Conservation (phyloP, 2,797 vertebrate species). For the Scomberomorus guttatus region DNA sequence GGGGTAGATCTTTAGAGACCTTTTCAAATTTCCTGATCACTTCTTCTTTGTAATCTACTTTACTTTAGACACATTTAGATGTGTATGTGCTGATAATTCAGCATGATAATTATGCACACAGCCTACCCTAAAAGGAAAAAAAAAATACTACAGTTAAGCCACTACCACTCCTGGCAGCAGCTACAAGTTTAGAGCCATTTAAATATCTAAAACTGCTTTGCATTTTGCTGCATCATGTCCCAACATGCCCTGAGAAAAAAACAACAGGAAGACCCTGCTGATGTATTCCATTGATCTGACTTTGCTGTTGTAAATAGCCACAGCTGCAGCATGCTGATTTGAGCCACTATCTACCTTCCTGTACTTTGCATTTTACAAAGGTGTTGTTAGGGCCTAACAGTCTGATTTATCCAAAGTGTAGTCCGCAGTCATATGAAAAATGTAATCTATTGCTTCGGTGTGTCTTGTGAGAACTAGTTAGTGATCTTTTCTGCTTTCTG, state of each 20-base stretch:
- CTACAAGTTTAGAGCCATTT: not conserved
- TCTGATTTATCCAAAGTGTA: conserved; percentile 10
- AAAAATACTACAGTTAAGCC: not conserved
- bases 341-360: conserved; percentile 5
- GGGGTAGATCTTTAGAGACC: not conserved
- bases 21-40: not conserved
- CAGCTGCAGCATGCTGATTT: conserved; percentile 31
- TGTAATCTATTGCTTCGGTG: not conserved
- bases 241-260: conserved; percentile 1
- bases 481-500: not conserved
- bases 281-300: conserved; percentile 28
- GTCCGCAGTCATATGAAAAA: conserved; percentile 27
- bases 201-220: conserved; percentile 2
- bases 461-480: conserved; percentile 33
- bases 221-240: conserved; percentile 35
- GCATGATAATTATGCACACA: too few species aligned
- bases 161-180: not conserved
- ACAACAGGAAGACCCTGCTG: conserved; percentile 17
- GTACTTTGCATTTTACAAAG: conserved; percentile 9
- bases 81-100: too few species aligned
- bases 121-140: too few species aligned
- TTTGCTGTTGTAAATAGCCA: conserved; percentile 16
- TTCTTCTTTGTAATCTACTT: not conserved
- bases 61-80: too few species aligned
- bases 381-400: conserved; percentile 10